phyloP scores from a whole-genome alignment of 2,888 invertebrate species.

The Catocala sponsa region DNA sequence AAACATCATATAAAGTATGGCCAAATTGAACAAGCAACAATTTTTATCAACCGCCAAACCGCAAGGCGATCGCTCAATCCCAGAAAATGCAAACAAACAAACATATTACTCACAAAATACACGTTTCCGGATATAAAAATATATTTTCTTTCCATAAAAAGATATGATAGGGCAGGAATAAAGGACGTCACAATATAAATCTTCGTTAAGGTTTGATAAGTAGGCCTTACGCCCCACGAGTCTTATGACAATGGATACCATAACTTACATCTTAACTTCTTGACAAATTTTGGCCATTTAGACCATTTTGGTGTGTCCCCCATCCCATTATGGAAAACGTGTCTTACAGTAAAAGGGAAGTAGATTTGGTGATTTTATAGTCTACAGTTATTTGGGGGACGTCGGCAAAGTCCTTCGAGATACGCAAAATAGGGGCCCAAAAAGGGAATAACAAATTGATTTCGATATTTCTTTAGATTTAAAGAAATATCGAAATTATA shows the following conservation, averaged over 20 bases:
- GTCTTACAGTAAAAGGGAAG: slow-evolving; percentile 33
- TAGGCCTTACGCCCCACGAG: slow-evolving; percentile 59
- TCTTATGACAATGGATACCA: slow-evolving; percentile 64
- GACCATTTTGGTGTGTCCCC: slow-evolving; percentile 55
- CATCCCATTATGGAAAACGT: slow-evolving; percentile 38
- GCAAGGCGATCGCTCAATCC: slow-evolving; percentile 14
- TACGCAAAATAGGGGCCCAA: not conserved
- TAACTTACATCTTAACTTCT: slow-evolving; percentile 70
- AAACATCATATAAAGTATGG: no score
- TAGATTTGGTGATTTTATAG: slow-evolving; percentile 10
- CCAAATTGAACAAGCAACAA: not conserved
- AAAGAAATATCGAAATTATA: not conserved
- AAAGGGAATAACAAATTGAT: not conserved
- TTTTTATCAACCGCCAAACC: slow-evolving; percentile 6
- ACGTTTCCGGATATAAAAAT: slow-evolving; percentile 45
- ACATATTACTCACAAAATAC: slow-evolving; percentile 38
- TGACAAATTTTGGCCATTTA: slow-evolving; percentile 69
- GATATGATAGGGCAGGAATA: slow-evolving; percentile 48
- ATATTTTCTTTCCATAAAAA: slow-evolving; percentile 50
- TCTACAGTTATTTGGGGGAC: not conserved
- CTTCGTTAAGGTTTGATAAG: slow-evolving; percentile 73
- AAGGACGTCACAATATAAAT: slow-evolving; percentile 64
- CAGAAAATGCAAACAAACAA: slow-evolving; percentile 38
- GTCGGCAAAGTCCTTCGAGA: not conserved
- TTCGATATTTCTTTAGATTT: not conserved